Evolutionary conservation across 2,113 vertebrate species (phyloP).

Genomic region (Leptobrachium leishanense): DNA sequence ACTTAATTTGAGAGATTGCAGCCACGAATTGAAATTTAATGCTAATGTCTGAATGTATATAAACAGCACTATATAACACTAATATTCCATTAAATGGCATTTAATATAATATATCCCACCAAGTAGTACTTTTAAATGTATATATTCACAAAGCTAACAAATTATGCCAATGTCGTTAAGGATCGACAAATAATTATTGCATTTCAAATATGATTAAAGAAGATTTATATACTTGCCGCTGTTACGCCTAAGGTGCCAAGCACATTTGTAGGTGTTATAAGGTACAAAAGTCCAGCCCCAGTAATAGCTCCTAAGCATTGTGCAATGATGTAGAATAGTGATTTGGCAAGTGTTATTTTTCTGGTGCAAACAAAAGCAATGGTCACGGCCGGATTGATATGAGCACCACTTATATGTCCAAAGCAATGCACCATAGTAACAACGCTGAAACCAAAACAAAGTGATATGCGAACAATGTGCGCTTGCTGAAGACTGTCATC

Average conservation of each 20-base stretch:
- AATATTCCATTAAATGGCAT: too few species aligned
- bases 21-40: too few species aligned
- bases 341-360: conserved; percentile 75
- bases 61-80: too few species aligned
- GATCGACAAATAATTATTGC: too few species aligned
- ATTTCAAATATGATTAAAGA: background rate
- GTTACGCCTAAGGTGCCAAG: conserved; percentile 69
- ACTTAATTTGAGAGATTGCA: too few species aligned
- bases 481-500: conserved; percentile 51
- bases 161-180: too few species aligned
- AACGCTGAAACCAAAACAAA: conserved; percentile 76
- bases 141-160: too few species aligned
- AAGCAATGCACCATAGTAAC: conserved; percentile 78
- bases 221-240: conserved; percentile 56
- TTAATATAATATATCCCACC: too few species aligned
- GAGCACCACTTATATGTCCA: conserved; percentile 76
- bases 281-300: conserved; percentile 69
- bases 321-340: conserved; percentile 70
- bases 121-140: too few species aligned
- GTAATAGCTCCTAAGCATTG: conserved; percentile 74
- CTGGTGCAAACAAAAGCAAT: conserved; percentile 70
- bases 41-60: too few species aligned
- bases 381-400: conserved; percentile 77
- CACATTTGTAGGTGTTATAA: conserved; percentile 66
- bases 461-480: conserved; percentile 69